Base-by-base conservation (phyloP, 2,888 invertebrate species). In the Sarcophaga subvicina region DNA sequence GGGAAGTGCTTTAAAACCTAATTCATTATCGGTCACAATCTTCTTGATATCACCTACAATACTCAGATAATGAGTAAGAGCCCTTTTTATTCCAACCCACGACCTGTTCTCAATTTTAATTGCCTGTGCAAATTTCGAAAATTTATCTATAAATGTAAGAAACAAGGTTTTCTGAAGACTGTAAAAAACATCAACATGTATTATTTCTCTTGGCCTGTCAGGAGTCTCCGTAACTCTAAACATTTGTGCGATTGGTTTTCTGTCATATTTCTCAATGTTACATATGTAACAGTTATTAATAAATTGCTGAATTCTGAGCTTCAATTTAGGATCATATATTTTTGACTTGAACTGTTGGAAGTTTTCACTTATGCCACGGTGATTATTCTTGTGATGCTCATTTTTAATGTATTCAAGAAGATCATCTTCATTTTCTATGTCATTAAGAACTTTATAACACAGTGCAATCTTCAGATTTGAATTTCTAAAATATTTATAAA, bases 171-270 rank as follows among this genome's bases (percentile, higher is more conserved):
- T 78, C 54, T 25, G 37, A 17, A 47, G 4, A 27, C 47, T 69
- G 11, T 78, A 69, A 69, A 69, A 79, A 2, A 89, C 87, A 73
- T 90, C 90, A 3, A 90, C 59, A 70, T 90, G 90, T n/a, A 90
- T 66, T 10, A 89, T 83, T 78, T 90, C 88, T 12, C 88, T 75
- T 2, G 90, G 90, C 82, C 78, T 88, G 0, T 71, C 71, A 22
- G 89, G 88, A 4, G 89, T 89, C 78, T 89, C 89, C 0, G 89
- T 90, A 3, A 90, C 17, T 54, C 89, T 86, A 45, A 89, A 89
- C 69, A 76, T 71, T 2, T 79, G 85, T 77, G 83, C 86, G 4
- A 75, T 54, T 2, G 87, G 86, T 1, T 86, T 82, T 0, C 85
- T 70, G 6, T 85, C 81, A 70, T 77, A 85, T 62, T 78, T 69